phyloP scores from a whole-genome alignment of 2,888 invertebrate species.

The Synanthedon myopaeformis region DNA sequence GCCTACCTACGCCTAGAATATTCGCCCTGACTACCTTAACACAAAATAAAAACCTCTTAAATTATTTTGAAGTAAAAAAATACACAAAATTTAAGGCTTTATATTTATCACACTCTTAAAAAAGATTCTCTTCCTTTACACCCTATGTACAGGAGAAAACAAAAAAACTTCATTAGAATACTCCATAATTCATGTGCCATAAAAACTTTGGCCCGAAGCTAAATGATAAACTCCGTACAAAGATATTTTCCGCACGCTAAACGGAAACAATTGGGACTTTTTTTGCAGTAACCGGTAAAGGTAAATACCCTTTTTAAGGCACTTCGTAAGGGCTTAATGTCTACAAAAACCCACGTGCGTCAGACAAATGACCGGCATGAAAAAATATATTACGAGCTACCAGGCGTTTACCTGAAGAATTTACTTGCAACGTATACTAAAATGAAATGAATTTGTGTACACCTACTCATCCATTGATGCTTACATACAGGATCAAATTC shows the following conservation, averaged over 20 bases:
- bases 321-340: slow-evolving; percentile 26
- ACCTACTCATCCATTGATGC: neutral
- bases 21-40: too few species aligned
- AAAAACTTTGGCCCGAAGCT: slow-evolving; percentile 11
- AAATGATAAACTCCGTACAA: slow-evolving; percentile 8
- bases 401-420: slow-evolving; percentile 17
- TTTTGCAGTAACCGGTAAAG: slow-evolving; percentile 3
- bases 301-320: slow-evolving; percentile 45
- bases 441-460: neutral
- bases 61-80: too few species aligned
- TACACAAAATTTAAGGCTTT: too few species aligned
- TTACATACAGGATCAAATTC: neutral
- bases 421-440: neutral
- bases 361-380: slow-evolving; percentile 46
- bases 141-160: too few species aligned
- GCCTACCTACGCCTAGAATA: too few species aligned
- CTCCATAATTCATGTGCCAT: slow-evolving; percentile 1
- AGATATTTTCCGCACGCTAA: slow-evolving; percentile 6
- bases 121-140: too few species aligned
- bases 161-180: neutral
- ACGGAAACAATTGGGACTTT: slow-evolving; percentile 15
- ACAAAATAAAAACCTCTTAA: too few species aligned
- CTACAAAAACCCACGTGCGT: slow-evolving; percentile 46
- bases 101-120: too few species aligned
- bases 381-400: slow-evolving; percentile 40